Base-by-base conservation (phyloP, 2,113 vertebrate species). In the Tetrax tetrax region DNA sequence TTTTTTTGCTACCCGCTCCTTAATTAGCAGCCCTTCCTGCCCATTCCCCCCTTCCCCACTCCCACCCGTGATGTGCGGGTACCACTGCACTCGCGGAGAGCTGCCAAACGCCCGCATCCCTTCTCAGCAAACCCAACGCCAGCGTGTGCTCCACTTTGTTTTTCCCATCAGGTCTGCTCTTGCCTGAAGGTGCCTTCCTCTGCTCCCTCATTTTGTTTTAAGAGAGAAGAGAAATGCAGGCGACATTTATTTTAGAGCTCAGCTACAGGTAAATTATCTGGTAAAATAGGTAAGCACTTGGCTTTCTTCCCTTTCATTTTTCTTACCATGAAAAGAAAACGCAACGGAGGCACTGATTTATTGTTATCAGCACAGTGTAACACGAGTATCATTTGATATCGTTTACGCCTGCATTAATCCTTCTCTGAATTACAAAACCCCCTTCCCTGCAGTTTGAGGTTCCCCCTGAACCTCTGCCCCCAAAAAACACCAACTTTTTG, bases 181-280 rank as follows among this genome's bases (percentile, higher is more conserved):
- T 63, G 57, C 88, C 92, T 72, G 74, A 76, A 96, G 95, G 89
- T 68, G 77, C 83, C 91, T 96, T 89, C 83, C 70, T 83, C 83
- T 56, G 91, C 91, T 81, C 63, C 78, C 71, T 66, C 77, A 12
- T 70, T 95, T 63, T 35, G 19, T 89, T 81, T 77, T 43, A 75
- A 59, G 85, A 61, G 76, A 87, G 85, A 70, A 56, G 88, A 41
- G 91, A 88, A 91, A 87, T 22, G 70, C 74, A 33, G 69, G 68
- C 1, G 3, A 51, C 69, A 20, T 87, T 83, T 57, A 28, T 71
- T 95, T 92, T 38, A 47, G 45, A 86, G 95, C 70, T 78, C 2
- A 1, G 43, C 70, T 37, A 29, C 71, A 83, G 78, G 92, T 50
- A 56, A 89, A 96, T 90, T 90, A 81, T 53, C 83, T 90, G 89